phyloP scores from a whole-genome alignment of 2,888 invertebrate species.

The Heliconius ethilla region DNA sequence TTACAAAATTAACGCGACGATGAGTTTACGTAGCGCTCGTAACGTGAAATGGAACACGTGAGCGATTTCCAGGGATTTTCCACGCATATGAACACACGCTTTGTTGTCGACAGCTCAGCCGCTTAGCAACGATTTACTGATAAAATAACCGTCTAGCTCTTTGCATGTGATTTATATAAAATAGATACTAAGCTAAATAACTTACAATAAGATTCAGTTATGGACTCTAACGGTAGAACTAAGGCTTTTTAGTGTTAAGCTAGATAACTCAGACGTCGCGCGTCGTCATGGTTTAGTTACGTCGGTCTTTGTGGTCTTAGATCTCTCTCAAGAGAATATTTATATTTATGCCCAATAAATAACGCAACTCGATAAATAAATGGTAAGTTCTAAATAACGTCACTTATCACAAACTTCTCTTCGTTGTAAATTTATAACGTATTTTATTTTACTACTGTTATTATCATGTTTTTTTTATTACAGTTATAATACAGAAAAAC shows the following conservation, averaged over 20 bases:
- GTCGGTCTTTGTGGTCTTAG: not conserved
- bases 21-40: conserved; percentile 11
- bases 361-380: too few species aligned
- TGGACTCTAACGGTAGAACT: not conserved
- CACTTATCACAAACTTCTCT: too few species aligned
- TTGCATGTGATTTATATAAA: conserved; percentile 12
- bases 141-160: not conserved
- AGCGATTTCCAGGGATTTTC: conserved; percentile 33
- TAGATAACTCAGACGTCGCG: not conserved
- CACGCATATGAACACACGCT: conserved; percentile 31
- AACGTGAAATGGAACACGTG: conserved; percentile 29
- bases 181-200: not conserved
- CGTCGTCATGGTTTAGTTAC: not conserved
- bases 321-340: not conserved
- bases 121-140: conserved; percentile 24
- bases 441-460: too few species aligned
- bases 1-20: not conserved
- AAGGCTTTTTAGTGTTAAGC: not conserved
- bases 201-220: not conserved
- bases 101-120: conserved; percentile 29
- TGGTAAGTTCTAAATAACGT: too few species aligned
- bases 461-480: too few species aligned
- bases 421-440: too few species aligned
- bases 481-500: not conserved
- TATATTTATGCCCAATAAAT: not conserved